A percentile compares a stretch with the other conserved stretches of the same genome.
Evolutionary conservation across 2,113 vertebrate genomes (phyloP).

Genomic region (Lucifuga dentata): DNA sequence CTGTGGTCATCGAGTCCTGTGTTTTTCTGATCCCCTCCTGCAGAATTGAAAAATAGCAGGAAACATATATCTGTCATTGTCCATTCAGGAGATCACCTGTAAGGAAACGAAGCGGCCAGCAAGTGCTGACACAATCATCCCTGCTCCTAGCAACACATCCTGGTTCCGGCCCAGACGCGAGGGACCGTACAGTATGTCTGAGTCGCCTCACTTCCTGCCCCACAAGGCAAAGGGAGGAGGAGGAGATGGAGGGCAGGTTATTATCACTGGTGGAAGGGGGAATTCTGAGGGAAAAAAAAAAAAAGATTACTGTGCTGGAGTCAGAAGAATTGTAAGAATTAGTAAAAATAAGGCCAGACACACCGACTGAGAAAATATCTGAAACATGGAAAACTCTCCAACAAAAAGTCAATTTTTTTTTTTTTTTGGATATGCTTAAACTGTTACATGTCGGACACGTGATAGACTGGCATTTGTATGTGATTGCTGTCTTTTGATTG

Average conservation of each 20-base stretch:
- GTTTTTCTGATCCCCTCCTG: constrained; percentile 75
- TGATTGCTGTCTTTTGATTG: neutral
- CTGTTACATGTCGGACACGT: too few species aligned
- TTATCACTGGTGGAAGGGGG: constrained; percentile 71
- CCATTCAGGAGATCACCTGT: constrained; percentile 86
- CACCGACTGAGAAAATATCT: constrained; percentile 35
- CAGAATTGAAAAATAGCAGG: constrained; percentile 82
- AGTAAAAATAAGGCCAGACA: constrained; percentile 30
- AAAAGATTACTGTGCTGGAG: constrained; percentile 41
- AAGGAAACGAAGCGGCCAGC: constrained; percentile 82
- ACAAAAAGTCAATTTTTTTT: too few species aligned
- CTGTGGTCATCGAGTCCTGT: constrained; percentile 57
- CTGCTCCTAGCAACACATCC: constrained; percentile 84
- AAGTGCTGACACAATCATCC: constrained; percentile 85
- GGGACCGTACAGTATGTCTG: constrained; percentile 80
- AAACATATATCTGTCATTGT: constrained; percentile 86
- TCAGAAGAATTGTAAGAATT: constrained; percentile 25
- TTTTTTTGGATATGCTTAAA: neutral
- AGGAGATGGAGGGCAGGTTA: constrained; percentile 63
- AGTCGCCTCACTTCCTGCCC: constrained; percentile 75
- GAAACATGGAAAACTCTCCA: too few species aligned
- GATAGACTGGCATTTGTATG: neutral
- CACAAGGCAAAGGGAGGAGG: constrained; percentile 49
- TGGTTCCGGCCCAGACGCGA: constrained; percentile 82
- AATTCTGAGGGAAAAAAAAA: constrained; percentile 65